These are phyloP conservation scores for Anastrepha obliqua DNA, from an alignment of 1,140 invertebrate genomes.

Conservation along the genomic window DNA sequence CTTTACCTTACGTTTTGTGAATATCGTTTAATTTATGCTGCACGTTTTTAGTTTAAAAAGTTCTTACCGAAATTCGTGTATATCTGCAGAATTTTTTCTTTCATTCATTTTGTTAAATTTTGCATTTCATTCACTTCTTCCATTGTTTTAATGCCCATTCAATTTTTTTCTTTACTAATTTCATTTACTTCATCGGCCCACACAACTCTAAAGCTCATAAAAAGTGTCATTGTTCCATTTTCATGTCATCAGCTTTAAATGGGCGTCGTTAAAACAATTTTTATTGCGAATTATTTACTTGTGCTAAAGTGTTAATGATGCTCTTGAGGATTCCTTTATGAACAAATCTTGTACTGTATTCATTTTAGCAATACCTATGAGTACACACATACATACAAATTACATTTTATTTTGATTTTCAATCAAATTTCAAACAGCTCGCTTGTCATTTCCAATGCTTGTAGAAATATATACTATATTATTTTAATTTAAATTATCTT, in stretches of 20 bases:
- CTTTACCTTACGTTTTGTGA: too few relatives aligned
- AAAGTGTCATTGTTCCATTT: not conserved
- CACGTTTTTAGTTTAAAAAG: too few relatives aligned
- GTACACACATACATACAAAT: not conserved
- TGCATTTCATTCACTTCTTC: not conserved
- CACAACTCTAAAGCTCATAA: not conserved
- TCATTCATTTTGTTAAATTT: too few relatives aligned
- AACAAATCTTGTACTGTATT: not conserved
- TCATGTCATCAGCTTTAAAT: not conserved
- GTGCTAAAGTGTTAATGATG: conserved; percentile 18
- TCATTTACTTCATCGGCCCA: not conserved
- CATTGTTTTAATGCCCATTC: not conserved
- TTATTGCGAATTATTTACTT: not conserved
- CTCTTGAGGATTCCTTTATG: not conserved
- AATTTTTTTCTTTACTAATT: not conserved
- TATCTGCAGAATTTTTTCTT: too few relatives aligned
- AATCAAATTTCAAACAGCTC: not conserved
- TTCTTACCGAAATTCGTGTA: too few relatives aligned
- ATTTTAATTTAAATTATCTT: not conserved
- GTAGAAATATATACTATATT: not conserved
- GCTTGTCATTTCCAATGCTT: not conserved
- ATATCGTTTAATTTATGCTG: too few relatives aligned
- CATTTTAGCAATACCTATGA: not conserved
- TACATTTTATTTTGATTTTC: not conserved
- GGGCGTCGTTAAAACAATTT: not conserved